These are phyloP conservation scores for Sinocyclocheilus anshuiensis DNA, from an alignment of 2,113 vertebrate genomes.

Conservation along the genomic window DNA sequence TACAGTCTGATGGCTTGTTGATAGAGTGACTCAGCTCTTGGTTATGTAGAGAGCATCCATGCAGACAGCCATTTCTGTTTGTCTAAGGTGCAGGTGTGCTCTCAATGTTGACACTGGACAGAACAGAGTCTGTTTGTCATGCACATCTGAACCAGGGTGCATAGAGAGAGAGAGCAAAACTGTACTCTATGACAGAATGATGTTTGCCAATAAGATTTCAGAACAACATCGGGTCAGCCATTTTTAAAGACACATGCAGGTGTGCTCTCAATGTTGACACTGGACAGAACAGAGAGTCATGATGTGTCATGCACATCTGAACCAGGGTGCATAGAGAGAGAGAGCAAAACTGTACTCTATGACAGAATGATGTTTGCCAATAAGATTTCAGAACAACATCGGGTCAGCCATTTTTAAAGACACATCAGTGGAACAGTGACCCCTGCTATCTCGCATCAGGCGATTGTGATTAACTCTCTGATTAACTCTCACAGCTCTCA, in stretches of 20 bases:
- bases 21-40: slow-evolving; percentile 4
- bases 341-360: not conserved
- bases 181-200: not conserved
- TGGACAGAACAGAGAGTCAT: not conserved
- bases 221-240: not conserved
- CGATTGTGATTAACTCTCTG: not conserved
- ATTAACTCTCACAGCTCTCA: too few relatives aligned
- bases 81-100: slow-evolving; percentile 28
- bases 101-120: slow-evolving; percentile 7
- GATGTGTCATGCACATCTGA: not conserved
- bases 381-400: not conserved
- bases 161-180: not conserved
- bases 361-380: not conserved
- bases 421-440: not conserved
- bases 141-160: not conserved
- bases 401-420: not conserved
- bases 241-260: not conserved
- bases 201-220: not conserved
- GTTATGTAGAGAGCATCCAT: not conserved
- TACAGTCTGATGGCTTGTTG: not conserved
- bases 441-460: not conserved
- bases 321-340: not conserved
- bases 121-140: slow-evolving; percentile 11
- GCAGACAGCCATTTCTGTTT: not conserved
- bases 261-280: slow-evolving; percentile 16